Base-by-base conservation (phyloP, 2,113 vertebrate species). In the Phodopus roborovskii region DNA sequence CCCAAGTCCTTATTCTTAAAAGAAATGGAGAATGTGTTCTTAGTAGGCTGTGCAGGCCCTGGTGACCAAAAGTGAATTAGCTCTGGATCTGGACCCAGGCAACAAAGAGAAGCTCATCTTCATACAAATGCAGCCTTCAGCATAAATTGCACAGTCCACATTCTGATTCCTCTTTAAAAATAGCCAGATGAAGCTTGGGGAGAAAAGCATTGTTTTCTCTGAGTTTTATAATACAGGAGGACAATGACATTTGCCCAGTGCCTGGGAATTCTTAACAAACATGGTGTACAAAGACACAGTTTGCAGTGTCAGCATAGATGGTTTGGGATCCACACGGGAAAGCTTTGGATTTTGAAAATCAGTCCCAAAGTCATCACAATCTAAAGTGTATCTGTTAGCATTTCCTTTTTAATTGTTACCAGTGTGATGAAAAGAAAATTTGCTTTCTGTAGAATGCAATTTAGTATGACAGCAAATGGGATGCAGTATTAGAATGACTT, bases 121-220 rank as follows among this genome's bases (percentile, higher is more conserved):
- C 83, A 93, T 48, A 77, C 81, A 90, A 70, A 93, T 81, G 88
- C 39, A 58, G 16, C 86, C 89, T 84, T 79, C 88, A 64, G 48
- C 17, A 2, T 73, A 88, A 85, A 83, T 90, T 92, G 45, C 19
- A 28, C 58, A 48, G n/a, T 81, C 79, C 93, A 13, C 56, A 90
- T 79, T 64, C 20, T 79, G 45, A 77, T 48, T 90, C 94, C 95
- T 42, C 81, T 62, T 36, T 71, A 12, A 39, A 95, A 90, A 48
- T 91, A 91, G 36, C 90, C 90, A 45, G 58, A 36, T 28, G n/a
- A 95, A 62, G 12, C 58, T 0, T 84, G 39, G 6, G 79, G 86
- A 88, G 92, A 39, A 81, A 95, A 95, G 71, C 73, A 88, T 95
- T 87, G 42, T 87, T 97, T 88, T 79, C 73, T 95, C 75, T 88